These are phyloP conservation scores for Gymnoscopelus braueri DNA, from an alignment of 2,797 vertebrate genomes.

Conservation along the genomic window DNA sequence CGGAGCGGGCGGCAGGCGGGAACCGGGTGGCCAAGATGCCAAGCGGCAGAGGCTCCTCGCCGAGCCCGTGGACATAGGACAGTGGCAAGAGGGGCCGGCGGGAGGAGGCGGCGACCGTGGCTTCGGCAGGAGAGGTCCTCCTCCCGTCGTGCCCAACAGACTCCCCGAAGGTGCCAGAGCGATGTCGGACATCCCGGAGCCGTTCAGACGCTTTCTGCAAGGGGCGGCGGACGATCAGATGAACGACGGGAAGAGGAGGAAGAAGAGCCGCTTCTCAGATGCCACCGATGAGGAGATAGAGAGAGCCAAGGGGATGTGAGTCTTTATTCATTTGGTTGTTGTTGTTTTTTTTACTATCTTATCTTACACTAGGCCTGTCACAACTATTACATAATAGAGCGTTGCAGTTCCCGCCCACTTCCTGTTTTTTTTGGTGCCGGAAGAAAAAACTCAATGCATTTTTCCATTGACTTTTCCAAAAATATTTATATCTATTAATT, in stretches of 20 bases:
- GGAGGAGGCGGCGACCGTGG: background rate
- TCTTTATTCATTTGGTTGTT: background rate
- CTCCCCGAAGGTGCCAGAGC: slow-evolving; percentile 25
- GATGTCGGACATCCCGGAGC: slow-evolving; percentile 69
- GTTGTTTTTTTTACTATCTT: too few relatives aligned
- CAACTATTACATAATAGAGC: too few relatives aligned
- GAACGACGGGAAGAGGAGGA: slow-evolving; percentile 61
- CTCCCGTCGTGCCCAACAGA: slow-evolving; percentile 22
- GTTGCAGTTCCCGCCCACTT: too few relatives aligned
- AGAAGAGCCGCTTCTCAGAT: slow-evolving; percentile 78
- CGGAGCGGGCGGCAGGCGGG: slow-evolving; percentile 31
- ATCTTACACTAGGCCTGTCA: too few relatives aligned
- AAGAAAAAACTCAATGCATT: too few relatives aligned
- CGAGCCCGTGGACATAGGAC: slow-evolving; percentile 9
- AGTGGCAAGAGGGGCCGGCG: background rate
- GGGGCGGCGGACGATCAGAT: slow-evolving; percentile 13
- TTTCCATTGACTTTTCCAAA: too few relatives aligned
- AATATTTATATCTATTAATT: too few relatives aligned
- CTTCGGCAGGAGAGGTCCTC: slow-evolving; percentile 21
- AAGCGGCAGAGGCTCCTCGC: slow-evolving; percentile 36
- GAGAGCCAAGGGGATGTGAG: slow-evolving; percentile 69
- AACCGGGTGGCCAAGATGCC: slow-evolving; percentile 33
- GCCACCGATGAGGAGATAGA: slow-evolving; percentile 71
- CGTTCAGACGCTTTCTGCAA: slow-evolving; percentile 72
- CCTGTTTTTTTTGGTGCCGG: too few relatives aligned